Evolutionary conservation across 2,113 vertebrate species (phyloP), one percentile per base, ranked within the genome.

Genomic region (Gavialis gangeticus): DNA sequence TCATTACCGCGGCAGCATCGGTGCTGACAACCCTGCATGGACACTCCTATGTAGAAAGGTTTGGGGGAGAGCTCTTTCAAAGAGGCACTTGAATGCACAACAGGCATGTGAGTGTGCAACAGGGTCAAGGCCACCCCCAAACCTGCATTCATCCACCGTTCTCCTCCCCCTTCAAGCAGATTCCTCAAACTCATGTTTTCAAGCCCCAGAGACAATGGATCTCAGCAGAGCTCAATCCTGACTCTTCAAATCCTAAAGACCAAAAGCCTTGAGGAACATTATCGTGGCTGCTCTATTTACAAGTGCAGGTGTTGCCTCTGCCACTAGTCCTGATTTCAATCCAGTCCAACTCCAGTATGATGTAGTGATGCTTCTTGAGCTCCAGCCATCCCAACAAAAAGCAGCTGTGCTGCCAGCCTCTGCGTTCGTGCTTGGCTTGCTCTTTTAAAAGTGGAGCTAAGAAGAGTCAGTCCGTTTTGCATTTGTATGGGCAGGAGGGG

Each of bases 271-370:
- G 79, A 57, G 4, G 22, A 93, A 81, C 92, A 86, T 69, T 88
- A 83, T 25, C 3, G 0, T 73, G 82, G 84, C 82, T 95, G 86
- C 79, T 94, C 79, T 91, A 87, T 94, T 94, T 94, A 79, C 81
- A 96, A 90, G 34, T 19, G 59, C 76, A 1, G 18, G 88, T 34
- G 56, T 54, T 90, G 92, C 90, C 82, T 95, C 92, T 92, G 84
- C 91, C 94, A 93, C 59, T 46, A 80, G 89, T 93, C 88, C 96
- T 90, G 92, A 85, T 94, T 83, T 91, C 81, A 6, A 7, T 91
- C 84, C 96, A 94, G 91, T 79, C 88, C 5, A 3, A 78, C 63
- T 75, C 95, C 87, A 93, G 94, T 96, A 91, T 85, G 84, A 95
- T 90, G 91, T 93, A 96, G 84, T 2, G 13, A 92, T 0, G 6